A percentile compares a stretch with the other conserved stretches of the same genome.
Evolutionary conservation across 1,140 invertebrate genomes (phyloP).

Genomic region (Chionoecetes opilio): DNA sequence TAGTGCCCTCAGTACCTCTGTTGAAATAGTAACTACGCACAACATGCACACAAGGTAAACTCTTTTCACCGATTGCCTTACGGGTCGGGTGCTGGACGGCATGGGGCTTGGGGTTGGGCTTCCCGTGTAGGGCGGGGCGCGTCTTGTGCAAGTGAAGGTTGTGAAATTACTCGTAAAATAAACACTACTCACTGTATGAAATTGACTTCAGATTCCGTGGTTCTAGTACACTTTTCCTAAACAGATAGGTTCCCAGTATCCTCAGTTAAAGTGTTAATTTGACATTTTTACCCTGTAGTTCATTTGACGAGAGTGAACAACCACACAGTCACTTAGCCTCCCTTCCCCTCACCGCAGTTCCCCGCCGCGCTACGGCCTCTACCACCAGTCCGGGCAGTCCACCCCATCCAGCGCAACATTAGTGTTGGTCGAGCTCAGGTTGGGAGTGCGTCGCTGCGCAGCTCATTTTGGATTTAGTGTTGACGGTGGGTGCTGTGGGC

Average conservation of each 20-base stretch:
- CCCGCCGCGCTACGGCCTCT: background rate
- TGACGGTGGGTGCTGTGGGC: constrained; percentile 23
- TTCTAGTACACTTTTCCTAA: background rate
- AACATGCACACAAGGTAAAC: background rate
- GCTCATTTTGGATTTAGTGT: background rate
- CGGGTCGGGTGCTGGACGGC: background rate
- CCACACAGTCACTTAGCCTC: background rate
- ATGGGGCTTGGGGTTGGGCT: background rate
- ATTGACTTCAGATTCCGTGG: background rate
- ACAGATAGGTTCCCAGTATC: background rate
- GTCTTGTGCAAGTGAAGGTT: background rate
- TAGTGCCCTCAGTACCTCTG: background rate
- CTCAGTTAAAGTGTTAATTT: background rate
- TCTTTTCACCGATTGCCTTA: background rate
- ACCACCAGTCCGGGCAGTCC: no score
- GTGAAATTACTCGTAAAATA: background rate
- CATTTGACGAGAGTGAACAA: background rate
- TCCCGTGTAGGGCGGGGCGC: background rate
- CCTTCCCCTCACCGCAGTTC: background rate
- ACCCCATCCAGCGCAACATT: background rate
- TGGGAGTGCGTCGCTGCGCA: background rate
- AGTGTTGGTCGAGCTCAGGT: constrained; percentile 17
- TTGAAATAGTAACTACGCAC: background rate
- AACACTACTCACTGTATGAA: background rate
- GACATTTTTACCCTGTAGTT: background rate